Evolutionary conservation across 1,140 invertebrate genomes (phyloP), one percentile per base, ranked within the genome.

Genomic region (Oncopeltus fasciatus): DNA sequence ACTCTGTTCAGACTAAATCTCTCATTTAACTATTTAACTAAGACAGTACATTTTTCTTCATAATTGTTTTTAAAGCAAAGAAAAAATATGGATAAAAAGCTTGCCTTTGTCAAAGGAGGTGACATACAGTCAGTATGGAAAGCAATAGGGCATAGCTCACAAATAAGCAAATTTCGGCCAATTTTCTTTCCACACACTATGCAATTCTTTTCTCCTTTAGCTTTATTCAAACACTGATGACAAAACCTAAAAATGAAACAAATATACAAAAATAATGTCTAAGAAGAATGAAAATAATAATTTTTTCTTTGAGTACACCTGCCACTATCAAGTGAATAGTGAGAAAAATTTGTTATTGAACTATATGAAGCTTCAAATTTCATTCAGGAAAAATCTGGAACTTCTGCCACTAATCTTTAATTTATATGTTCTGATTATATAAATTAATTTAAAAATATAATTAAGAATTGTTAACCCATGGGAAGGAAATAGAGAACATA

Each of bases 171-270:
- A 67, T 89, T 86, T 68, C 86, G 85, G n/a, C 81, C 82, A 61
- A 72, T 78, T 68, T 84, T 83, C 60, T 86, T 87, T 4, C 92
- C 91, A 73, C 92, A 95, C 49, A 94, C 87, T 67, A 92, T 88
- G 74, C 87, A 89, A 70, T 89, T 87, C 67, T 87, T 80, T 70
- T 90, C 86, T 47, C 88, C 88, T 47, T 88, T 90, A 44, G 92
- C 92, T 78, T 96, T 95, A 72, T 96, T 95, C 73, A 95, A 85
- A 76, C 95, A 98, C 73, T 95, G 92, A 80, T 86, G 93, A 76
- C 94, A 97, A 73, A 88, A 90, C 87, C 87, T 90, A 67, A 1
- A 73, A 70, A 18, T 9, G 18, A n/a, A 49, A n/a, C n/a, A n/a
- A n/a, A n/a, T n/a, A 43, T 11, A 43, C 38, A 11, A 11, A 43